A percentile compares a stretch with the other conserved stretches of the same genome.
phyloP scores from a whole-genome alignment of 2,797 vertebrate genomes.

The Cossypha dichroa region DNA sequence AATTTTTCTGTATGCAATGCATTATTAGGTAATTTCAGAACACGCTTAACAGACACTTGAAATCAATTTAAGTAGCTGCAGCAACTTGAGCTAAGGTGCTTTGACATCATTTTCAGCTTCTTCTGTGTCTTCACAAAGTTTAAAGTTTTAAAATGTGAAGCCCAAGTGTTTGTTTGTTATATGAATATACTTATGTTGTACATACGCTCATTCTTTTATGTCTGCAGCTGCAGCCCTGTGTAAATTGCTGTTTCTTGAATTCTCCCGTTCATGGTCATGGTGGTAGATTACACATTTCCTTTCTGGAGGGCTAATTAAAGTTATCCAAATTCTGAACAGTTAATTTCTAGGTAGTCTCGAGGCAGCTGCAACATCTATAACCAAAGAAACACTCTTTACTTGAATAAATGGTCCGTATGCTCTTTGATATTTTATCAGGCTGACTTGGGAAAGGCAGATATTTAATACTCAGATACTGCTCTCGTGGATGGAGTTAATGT shows the following conservation, averaged over 20 bases:
- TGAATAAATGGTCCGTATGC: not conserved
- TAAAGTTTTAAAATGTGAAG: not conserved
- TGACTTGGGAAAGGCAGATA: not conserved
- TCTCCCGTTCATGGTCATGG: not conserved
- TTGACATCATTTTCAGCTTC: not conserved
- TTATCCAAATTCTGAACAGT: slow-evolving; percentile 5
- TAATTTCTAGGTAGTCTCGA: not conserved
- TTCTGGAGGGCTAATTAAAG: slow-evolving; percentile 33
- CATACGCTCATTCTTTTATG: not conserved
- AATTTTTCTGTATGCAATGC: not conserved
- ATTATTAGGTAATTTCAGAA: not conserved
- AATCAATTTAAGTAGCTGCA: not conserved
- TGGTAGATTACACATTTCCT: slow-evolving; percentile 16
- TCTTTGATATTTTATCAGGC: not conserved
- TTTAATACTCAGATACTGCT: not conserved
- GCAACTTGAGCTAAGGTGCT: not conserved
- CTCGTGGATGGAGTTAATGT: not conserved
- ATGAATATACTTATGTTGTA: not conserved
- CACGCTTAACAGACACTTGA: not conserved
- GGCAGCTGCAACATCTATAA: slow-evolving; percentile 13
- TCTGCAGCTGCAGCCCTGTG: slow-evolving; percentile 15
- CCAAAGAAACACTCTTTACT: not conserved
- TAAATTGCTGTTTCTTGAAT: slow-evolving; percentile 29
- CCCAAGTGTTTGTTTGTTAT: slow-evolving; percentile 27
- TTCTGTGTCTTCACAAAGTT: not conserved